These are phyloP conservation scores for Spheniscus humboldti DNA, from an alignment of 2,797 vertebrate genomes.

Conservation along the genomic window DNA sequence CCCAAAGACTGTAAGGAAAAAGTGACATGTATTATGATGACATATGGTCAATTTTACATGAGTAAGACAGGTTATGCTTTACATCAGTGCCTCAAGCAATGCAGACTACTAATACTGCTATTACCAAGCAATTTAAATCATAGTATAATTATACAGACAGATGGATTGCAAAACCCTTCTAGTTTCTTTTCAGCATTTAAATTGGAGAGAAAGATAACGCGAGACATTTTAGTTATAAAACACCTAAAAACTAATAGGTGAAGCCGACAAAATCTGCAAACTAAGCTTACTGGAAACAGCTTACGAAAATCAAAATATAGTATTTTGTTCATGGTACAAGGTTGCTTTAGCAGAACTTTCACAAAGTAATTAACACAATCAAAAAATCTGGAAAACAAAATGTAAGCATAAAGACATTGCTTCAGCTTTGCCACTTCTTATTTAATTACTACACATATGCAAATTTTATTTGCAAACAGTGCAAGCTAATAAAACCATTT, in stretches of 20 bases:
- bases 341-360: background rate
- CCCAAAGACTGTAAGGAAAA: background rate
- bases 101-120: constrained; percentile 11
- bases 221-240: background rate
- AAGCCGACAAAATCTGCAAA: background rate
- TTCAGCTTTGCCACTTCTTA: background rate
- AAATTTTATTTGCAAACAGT: background rate
- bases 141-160: constrained; percentile 31
- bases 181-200: background rate
- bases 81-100: background rate
- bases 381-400: background rate
- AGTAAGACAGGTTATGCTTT: constrained; percentile 17
- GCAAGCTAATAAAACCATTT: background rate
- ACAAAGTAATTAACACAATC: background rate
- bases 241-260: background rate
- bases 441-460: background rate
- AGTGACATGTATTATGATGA: background rate
- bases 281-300: background rate
- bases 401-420: background rate
- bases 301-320: background rate
- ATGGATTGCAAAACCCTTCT: background rate
- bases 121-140: constrained; percentile 46
- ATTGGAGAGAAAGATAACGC: background rate
- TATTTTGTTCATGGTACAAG: background rate
- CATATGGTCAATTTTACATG: background rate